Base-by-base conservation (phyloP, 2,113 vertebrate genomes). In the Sinocyclocheilus anshuiensis region DNA sequence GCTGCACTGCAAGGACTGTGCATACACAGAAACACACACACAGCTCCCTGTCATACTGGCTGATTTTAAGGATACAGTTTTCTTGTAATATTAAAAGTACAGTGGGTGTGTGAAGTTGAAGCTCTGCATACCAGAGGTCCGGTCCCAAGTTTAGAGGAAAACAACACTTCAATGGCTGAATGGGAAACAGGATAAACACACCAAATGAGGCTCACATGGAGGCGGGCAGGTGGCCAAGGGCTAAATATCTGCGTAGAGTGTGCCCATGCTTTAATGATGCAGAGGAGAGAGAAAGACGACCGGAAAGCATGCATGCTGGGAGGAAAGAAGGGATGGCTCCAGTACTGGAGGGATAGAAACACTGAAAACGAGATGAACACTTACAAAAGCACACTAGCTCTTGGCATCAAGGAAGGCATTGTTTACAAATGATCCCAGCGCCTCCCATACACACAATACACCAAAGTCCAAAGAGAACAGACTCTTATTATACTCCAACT, bases 381-480 rank as follows among this genome's bases (percentile, higher is more conserved):
- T 69, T 71, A 50, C 80, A 22, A 69, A 71, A 82, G 75, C 39
- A 69, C 77, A 87, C 75, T 87, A 90, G 78, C 77, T 80, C 77
- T 36, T 24, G 72, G 76, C 59, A 92, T 93, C 90, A 94, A 92
- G 84, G 90, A 91, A 79, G 86, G 86, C 88, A 92, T 93, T 94
- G 93, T 95, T 92, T 93, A 93, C 91, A 91, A 91, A 93, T 89
- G 86, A 92, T 93, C 86, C 92, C 65, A 79, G 86, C 61, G 26
- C 90, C 89, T 88, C 91, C 90, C 83, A 88, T 92, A 88, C 86
- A 90, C 83, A 94, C 93, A 94, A 93, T 91, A 93, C 91, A 91
- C 91, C 89, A 93, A 93, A 91, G 91, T 91, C 92, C 90, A 26
- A 81, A 81, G 86, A 90, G 91, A 93, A 93, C 91, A 93, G 91